These are phyloP conservation scores for Caloenas nicobarica DNA, from an alignment of 2,113 vertebrate genomes.

Conservation along the genomic window DNA sequence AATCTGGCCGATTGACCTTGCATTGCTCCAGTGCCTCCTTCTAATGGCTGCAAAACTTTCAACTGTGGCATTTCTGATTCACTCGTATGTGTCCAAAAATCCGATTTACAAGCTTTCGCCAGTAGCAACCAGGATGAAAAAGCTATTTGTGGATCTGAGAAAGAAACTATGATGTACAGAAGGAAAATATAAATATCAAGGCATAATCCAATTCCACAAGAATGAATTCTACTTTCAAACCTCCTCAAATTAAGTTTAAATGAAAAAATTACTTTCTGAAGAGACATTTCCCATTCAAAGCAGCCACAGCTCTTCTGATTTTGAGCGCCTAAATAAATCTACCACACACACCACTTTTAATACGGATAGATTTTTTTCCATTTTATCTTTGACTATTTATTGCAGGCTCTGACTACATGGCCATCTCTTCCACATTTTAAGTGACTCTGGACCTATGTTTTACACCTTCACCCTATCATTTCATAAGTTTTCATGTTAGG, in stretches of 20 bases:
- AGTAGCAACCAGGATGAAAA: not conserved
- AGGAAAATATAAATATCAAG: not conserved
- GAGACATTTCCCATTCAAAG: not conserved
- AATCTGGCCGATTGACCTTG: not conserved
- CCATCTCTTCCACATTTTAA: not conserved
- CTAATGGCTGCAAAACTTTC: not conserved
- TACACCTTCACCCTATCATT: not conserved
- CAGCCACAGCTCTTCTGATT: not conserved
- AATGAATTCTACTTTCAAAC: slow-evolving; percentile 1
- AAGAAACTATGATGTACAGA: not conserved
- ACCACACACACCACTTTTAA: not conserved
- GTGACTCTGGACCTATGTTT: not conserved
- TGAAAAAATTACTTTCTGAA: not conserved
- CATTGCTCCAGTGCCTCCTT: rapidly evolving
- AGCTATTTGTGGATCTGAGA: not conserved
- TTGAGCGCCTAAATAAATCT: not conserved
- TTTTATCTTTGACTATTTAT: not conserved
- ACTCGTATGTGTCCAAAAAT: not conserved
- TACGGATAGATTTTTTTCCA: not conserved
- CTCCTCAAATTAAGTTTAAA: not conserved
- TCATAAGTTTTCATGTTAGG: not conserved
- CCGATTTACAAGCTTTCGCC: not conserved
- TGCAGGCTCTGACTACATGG: not conserved
- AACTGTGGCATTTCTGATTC: not conserved
- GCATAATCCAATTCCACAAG: not conserved